Conservation (phyloP, 2,888 invertebrate species). For the Hyalella azteca region DNA sequence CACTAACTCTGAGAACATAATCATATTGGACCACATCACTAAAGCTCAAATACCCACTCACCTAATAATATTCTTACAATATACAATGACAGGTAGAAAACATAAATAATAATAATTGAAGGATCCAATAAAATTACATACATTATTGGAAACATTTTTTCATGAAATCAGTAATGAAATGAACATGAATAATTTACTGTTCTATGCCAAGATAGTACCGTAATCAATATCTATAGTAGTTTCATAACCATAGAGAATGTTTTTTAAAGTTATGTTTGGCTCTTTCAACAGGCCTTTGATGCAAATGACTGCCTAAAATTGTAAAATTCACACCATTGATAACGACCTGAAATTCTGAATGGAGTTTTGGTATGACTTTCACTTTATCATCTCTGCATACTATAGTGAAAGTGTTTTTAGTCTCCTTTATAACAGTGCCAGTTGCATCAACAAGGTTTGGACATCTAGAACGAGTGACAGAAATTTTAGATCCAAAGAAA, state of each 20-base stretch:
- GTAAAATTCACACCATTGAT: slow-evolving; percentile 44
- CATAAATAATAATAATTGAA: too few relatives aligned
- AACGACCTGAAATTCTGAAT: slow-evolving; percentile 55
- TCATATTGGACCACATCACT: too few relatives aligned
- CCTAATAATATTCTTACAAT: too few relatives aligned
- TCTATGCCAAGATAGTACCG: too few relatives aligned
- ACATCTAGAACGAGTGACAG: slow-evolving; percentile 59
- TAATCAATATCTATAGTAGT: too few relatives aligned
- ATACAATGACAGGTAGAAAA: too few relatives aligned
- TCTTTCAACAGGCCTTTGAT: slow-evolving; percentile 50
- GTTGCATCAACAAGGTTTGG: slow-evolving; percentile 57
- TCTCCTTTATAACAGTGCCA: slow-evolving; percentile 60
- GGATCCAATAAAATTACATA: too few relatives aligned
- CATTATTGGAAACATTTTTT: too few relatives aligned
- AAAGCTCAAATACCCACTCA: too few relatives aligned
- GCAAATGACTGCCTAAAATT: slow-evolving; percentile 52
- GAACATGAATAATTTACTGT: too few relatives aligned
- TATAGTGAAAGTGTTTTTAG: slow-evolving; percentile 60
- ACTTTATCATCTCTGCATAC: slow-evolving; percentile 58
- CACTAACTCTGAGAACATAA: too few relatives aligned
- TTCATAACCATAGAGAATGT: slow-evolving; percentile 46
- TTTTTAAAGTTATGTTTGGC: slow-evolving; percentile 55
- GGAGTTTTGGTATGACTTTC: slow-evolving; percentile 58
- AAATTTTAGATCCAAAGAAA: slow-evolving; percentile 59
- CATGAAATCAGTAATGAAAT: too few relatives aligned